Evolutionary conservation across 2,888 invertebrate genomes (phyloP), one percentile per base, ranked within the genome.

Genomic region (Drosophila merina): DNA sequence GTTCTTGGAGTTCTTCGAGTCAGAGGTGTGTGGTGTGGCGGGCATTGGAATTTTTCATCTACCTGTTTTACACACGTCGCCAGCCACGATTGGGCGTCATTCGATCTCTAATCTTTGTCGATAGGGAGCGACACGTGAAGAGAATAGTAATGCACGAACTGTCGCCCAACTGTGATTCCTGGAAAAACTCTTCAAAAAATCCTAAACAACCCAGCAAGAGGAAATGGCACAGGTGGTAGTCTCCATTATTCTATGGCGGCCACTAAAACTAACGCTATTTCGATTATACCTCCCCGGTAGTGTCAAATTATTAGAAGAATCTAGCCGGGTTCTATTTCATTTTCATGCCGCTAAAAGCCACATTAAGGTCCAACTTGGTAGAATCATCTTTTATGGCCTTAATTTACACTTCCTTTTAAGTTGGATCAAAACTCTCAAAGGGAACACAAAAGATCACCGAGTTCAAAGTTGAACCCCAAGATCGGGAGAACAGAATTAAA

Each of bases 331-430:
- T 10, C 2, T 30, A 30, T 63, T 72, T 71, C 74, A 77, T 86
- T 84, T 88, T 84, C 77, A 70, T 71, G 88, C 79, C 75, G 85
- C 78, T 88, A 88, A 84, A 78, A 88, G 20, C 20, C 20, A 20
- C 20, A 20, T 20, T 20, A 20, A 20, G 20, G 20, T 20, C 20
- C 20, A 20, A 20, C 20, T 20, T 2, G 20, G 20, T 20, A 20
- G 49, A 62, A 38, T 40, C 30, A 20, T 45, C 57, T 82, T 84
- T 85, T 85, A 85, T 85, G 79, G 74, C 79, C 71, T 77, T 75
- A 88, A 85, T 85, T 85, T 85, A 85, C 84, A 88, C 84, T 85
- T 88, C 88, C 84, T 81, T 77, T 66, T 71, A 64, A 66, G 59
- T 56, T 47, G 25, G 54, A 4, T 42, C 44, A 38, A 30, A 42